These are phyloP conservation scores for Phrynocephalus vlangalii DNA, from an alignment of 2,797 vertebrate genomes.

Conservation along the genomic window DNA sequence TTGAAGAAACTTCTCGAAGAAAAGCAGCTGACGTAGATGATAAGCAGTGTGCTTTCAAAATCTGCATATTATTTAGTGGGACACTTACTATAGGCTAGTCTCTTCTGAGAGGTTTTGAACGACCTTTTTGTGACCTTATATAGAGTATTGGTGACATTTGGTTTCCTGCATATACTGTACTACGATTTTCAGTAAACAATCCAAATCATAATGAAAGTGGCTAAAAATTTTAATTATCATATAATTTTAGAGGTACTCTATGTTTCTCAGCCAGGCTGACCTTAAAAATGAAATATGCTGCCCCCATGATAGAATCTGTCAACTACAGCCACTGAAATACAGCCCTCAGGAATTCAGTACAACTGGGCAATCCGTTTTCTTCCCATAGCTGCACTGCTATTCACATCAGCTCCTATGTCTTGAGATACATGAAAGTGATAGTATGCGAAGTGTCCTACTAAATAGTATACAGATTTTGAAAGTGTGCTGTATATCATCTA, in stretches of 20 bases:
- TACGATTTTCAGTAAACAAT: too few species aligned
- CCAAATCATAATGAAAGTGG: too few species aligned
- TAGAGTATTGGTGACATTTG: too few species aligned
- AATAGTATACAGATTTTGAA: neutral
- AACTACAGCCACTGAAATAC: neutral
- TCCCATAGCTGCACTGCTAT: neutral
- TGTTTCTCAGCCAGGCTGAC: neutral
- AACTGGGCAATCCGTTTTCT: fast-evolving
- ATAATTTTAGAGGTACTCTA: neutral
- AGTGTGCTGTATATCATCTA: neutral
- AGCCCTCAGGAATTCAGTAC: neutral
- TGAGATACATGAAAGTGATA: neutral
- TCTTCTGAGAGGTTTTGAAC: too few species aligned
- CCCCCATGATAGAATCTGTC: neutral
- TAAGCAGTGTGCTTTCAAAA: neutral
- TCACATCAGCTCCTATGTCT: fast-evolving
- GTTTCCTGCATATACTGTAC: too few species aligned
- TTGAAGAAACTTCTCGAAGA: too few species aligned
- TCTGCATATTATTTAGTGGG: neutral
- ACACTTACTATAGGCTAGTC: neutral
- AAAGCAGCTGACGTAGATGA: neutral
- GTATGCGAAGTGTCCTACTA: neutral
- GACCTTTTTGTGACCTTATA: too few species aligned
- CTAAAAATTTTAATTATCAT: neutral
- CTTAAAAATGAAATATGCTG: neutral